Evolutionary conservation across 2,797 vertebrate genomes (phyloP), one percentile per base, ranked within the genome.

Genomic region (Sebastes variabilis): DNA sequence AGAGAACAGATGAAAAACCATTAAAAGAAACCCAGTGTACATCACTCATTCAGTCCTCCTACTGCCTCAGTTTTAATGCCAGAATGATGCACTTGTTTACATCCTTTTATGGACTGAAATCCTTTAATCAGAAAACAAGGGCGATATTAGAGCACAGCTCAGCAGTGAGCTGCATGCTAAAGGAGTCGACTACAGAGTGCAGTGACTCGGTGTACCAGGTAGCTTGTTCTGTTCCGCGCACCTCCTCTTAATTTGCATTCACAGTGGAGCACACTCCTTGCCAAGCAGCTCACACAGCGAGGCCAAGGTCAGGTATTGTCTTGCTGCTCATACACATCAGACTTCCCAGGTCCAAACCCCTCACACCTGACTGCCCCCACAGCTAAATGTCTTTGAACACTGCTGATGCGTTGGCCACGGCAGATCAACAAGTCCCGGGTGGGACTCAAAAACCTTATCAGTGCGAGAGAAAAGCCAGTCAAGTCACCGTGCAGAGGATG

Each of bases 221-320:
- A 77, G 72, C 80, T 79, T 42, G 34, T 78, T 88, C 88, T 72
- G 52, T 72, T 77, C 58, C 70, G 58, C 46, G n/a, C 77, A 67
- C 72, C 25, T 66, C 52, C 76, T 71, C 68, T 76, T 89, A 81
- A 92, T 94, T 92, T 89, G 84, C 88, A 95, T 95, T 93, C 92
- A 88, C 67, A 32, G 82, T 14, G 80, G 73, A 82, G 66, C 59
- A 1, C 66, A 56, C 81, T 87, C 72, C 72, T 85, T 68, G 71
- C 84, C 86, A 82, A 87, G 80, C 74, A 68, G 65, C 86, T 87
- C 87, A 74, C 86, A 84, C 64, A 34, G 67, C 2, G 42, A 80
- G 89, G 88, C 90, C 92, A 94, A 94, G 94, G 93, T 94, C 92
- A 87, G 85, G 84, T 61, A 82, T 91, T 88, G 91, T 91, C 92